phyloP scores from a whole-genome alignment of 2,888 invertebrate genomes.

The Axea sp. region DNA sequence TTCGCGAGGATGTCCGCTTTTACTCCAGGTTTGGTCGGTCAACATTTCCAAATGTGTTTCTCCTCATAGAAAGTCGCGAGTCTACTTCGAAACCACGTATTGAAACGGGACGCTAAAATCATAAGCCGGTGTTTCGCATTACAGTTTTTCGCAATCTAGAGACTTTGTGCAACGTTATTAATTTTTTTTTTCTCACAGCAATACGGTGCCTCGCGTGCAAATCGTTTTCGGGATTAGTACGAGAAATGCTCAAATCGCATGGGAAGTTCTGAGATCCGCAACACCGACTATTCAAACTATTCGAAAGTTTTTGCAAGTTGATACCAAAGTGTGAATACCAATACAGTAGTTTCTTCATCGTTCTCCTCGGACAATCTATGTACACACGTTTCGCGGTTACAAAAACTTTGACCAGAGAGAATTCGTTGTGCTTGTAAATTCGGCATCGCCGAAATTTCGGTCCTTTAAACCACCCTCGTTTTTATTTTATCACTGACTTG shows the following conservation, averaged over 20 bases:
- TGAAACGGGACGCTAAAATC: constrained; percentile 35
- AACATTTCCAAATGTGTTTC: constrained; percentile 55
- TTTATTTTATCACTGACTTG: too few relatives aligned
- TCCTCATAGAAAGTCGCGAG: constrained; percentile 42
- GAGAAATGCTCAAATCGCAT: too few relatives aligned
- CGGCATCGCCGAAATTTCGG: constrained; percentile 1
- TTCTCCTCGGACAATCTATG: too few relatives aligned
- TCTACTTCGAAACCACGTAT: constrained; percentile 34
- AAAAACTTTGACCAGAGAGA: constrained; percentile 45
- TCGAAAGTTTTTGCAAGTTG: constrained; percentile 47
- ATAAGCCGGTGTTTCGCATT: constrained; percentile 31
- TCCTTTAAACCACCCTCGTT: not conserved
- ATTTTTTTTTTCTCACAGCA: too few relatives aligned
- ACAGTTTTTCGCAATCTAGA: constrained; percentile 23
- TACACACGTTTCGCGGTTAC: constrained; percentile 23
- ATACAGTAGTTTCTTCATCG: too few relatives aligned
- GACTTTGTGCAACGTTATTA: not conserved
- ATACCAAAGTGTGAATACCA: too few relatives aligned
- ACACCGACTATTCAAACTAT: constrained; percentile 18
- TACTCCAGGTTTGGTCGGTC: constrained; percentile 40
- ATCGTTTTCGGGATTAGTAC: too few relatives aligned
- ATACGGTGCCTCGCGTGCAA: too few relatives aligned
- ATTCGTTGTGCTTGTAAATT: constrained; percentile 25
- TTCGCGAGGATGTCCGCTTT: constrained; percentile 52
- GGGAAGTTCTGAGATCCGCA: too few relatives aligned